Evolutionary conservation across 1,140 invertebrate genomes (phyloP), one percentile per base, ranked within the genome.

Genomic region (Lasioglossum albipes): DNA sequence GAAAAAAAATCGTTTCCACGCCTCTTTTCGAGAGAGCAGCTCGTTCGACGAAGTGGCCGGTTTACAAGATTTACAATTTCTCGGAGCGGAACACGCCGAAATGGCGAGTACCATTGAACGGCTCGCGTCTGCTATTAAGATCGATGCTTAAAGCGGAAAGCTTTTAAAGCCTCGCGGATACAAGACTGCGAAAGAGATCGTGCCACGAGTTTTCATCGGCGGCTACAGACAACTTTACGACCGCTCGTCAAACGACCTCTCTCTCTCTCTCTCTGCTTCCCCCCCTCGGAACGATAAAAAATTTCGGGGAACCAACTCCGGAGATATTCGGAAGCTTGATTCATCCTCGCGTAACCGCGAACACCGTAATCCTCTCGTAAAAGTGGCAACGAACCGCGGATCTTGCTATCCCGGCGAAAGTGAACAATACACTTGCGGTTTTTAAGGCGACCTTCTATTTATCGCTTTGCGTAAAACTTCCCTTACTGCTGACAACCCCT

Each of bases 1-100:
- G 16, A 41, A 10, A 45, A 65, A 65, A 65, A 31, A 65, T 54
- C 45, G 68, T 72, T 64, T 27, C 70, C 27, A 49, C 18, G 42
- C 10, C 31, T 20, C 31, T n/a, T 49, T 41, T n/a, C 36, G 31
- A 31, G 4, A 12, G 42, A 77, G 9, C 12, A 45, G 68, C 27
- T 72, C 16, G 31, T 54, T n/a, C 36, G 45, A 65, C 61, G 13
- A 22, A 71, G 22, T 79, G 45, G 76, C 3, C 10, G 41, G 41
- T 36, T 83, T 64, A 64, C 49, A 49, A 84, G 54, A 54, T 74
- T 75, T 71, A 31, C 20, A 59, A 82, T 79, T 71, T 62, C n/a
- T 54, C 52, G 31, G n/a, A 31, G 52, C 31, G 31, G 16, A 49
- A 2, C 45, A 12, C 9, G 7, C 49, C 12, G 10, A 54, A 75